Evolutionary conservation across 2,888 invertebrate species (phyloP).

Genomic region (Sepiola atlantica): DNA sequence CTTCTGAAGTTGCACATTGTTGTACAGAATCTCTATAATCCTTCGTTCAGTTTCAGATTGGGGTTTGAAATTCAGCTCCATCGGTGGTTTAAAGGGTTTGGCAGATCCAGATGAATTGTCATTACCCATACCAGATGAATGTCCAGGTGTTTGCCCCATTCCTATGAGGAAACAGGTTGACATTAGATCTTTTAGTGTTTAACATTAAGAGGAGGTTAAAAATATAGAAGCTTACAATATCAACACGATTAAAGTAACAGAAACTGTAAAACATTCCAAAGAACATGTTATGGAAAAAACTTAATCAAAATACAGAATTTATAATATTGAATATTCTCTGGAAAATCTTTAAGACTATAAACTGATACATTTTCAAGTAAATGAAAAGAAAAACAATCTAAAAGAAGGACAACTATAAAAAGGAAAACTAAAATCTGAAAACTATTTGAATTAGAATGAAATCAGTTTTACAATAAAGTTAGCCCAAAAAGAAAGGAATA

Average conservation of each 20-base stretch:
- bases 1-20: slow-evolving; percentile 53
- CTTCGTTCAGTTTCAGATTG: slow-evolving; percentile 69
- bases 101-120: slow-evolving; percentile 47
- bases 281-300: neutral
- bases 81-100: slow-evolving; percentile 56
- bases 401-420: slow-evolving; percentile 15
- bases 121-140: slow-evolving; percentile 23
- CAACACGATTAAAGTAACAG: neutral
- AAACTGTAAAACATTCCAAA: neutral
- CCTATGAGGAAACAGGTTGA: slow-evolving; percentile 39
- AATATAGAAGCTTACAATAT: neutral
- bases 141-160: slow-evolving; percentile 42
- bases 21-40: slow-evolving; percentile 68
- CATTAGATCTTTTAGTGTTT: slow-evolving; percentile 14
- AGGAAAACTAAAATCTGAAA: neutral
- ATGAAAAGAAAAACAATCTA: neutral
- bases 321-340: neutral
- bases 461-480: neutral
- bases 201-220: slow-evolving; percentile 1
- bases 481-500: neutral
- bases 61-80: slow-evolving; percentile 60
- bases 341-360: neutral
- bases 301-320: neutral
- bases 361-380: neutral
- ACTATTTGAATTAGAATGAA: neutral